Evolutionary conservation across 2,888 invertebrate species (phyloP), one percentile per base, ranked within the genome.

Genomic region (Euspilapteryx auroguttella): DNA sequence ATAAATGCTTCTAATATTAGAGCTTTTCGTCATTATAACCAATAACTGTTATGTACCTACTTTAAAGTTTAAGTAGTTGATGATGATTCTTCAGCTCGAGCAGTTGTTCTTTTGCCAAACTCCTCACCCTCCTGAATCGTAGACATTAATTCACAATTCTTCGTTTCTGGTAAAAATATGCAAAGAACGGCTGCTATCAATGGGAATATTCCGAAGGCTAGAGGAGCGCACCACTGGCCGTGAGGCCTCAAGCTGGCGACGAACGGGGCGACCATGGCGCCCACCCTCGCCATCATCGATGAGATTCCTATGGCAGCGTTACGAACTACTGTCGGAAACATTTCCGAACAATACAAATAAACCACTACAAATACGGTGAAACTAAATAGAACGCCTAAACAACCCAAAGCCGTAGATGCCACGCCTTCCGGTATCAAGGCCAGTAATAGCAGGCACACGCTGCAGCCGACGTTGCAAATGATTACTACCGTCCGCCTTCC

Each of bases 261-360:
- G 45, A 88, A 89, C 0, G 93, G 93, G 1, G 94, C 89, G 7
- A 85, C 44, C 78, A 93, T 88, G 0, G 90, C 88, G 4, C 94
- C 94, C 15, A 91, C 48, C 37, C 94, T 79, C 1, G 92, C 92
- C 49, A 86, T 82, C 83, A 90, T 87, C 0, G 92, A 93, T 21
- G 87, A 86, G 9, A 87, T 78, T 3, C 94, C 94, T 39, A 94
- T 79, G 0, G 90, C 93, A 28, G 87, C 84, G 47, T 91, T 93
- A 6, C 94, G 79, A 2, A 92, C 85, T 6, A 90, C 86, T 0
- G 94, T 94, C 1, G 94, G 94, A 49, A 91, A 93, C 37, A 92
- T 66, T 63, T 94, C 94, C 0, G 89, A 86, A 8, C 86, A 85
- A 57, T 87, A 92, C 15, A 93, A 78, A 51, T 92, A 94, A 6